These are phyloP conservation scores for Lepidurus apus DNA, from an alignment of 1,140 invertebrate species.

Conservation along the genomic window DNA sequence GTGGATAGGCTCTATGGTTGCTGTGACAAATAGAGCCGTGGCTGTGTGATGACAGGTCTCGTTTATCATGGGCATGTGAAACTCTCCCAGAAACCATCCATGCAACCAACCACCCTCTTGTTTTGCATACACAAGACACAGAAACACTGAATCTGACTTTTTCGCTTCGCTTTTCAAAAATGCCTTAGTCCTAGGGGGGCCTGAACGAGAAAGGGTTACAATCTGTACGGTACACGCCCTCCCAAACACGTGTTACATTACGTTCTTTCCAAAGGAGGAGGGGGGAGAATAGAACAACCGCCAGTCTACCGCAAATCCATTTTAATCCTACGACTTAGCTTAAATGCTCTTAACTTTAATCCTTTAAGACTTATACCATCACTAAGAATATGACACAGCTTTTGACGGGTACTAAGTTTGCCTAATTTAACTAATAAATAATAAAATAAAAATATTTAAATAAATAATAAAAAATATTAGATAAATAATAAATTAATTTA, in stretches of 20 bases:
- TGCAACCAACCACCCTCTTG: conserved; percentile 5
- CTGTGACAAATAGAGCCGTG: conserved; percentile 17
- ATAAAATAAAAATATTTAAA: too few species aligned
- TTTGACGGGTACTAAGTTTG: too few species aligned
- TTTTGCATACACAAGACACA: conserved; percentile 9
- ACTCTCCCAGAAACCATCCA: neutral
- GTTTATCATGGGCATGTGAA: conserved; percentile 19
- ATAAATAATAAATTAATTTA: too few species aligned
- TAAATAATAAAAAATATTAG: too few species aligned
- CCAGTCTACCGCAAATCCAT: neutral
- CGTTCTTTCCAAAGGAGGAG: neutral
- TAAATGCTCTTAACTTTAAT: neutral
- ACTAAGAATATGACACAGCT: too few species aligned
- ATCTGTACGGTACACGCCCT: conserved; percentile 11
- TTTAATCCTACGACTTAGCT: neutral
- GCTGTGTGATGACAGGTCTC: conserved; percentile 21
- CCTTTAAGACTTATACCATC: too few species aligned
- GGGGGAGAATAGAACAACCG: neutral
- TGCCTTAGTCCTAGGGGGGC: neutral
- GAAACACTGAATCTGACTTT: neutral
- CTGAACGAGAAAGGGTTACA: neutral
- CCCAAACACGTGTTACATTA: conserved; percentile 6
- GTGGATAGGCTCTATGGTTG: neutral
- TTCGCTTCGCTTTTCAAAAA: neutral
- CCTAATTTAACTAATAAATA: too few species aligned